phyloP scores from a whole-genome alignment of 2,888 invertebrate genomes.

The Chaetogeoica ovagalla region DNA sequence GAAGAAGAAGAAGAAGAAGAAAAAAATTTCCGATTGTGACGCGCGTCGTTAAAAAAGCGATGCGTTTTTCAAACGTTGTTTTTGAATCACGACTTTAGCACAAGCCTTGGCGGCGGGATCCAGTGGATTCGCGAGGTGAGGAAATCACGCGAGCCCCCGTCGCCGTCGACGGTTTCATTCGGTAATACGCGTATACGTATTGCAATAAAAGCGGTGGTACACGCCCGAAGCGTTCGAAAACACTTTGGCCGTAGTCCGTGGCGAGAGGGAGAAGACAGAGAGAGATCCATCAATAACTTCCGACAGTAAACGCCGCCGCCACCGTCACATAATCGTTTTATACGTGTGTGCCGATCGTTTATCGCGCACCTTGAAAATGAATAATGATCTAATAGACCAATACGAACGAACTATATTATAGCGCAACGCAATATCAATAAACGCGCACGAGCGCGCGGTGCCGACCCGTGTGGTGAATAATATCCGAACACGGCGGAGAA shows the following conservation, averaged over 20 bases:
- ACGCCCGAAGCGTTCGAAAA: conserved; percentile 10
- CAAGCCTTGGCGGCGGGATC: background rate
- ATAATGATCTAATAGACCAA: conserved; percentile 38
- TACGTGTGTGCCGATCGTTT: conserved; percentile 30
- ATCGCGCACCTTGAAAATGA: conserved; percentile 25
- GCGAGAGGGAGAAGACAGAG: background rate
- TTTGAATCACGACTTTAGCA: conserved; percentile 14
- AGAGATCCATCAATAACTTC: conserved; percentile 41
- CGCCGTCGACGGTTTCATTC: conserved; percentile 12
- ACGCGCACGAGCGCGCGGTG: background rate
- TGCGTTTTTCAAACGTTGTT: background rate
- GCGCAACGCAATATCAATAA: background rate
- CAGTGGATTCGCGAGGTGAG: no score
- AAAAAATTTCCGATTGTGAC: no score
- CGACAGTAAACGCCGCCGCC: background rate
- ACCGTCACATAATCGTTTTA: conserved; percentile 7
- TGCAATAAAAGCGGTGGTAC: no score
- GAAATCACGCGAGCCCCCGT: background rate
- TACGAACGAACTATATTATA: background rate
- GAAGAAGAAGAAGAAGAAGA: no score
- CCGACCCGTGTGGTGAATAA: no score
- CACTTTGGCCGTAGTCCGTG: background rate
- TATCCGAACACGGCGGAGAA: no score
- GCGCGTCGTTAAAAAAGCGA: no score
- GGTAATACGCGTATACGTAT: background rate